Base-by-base conservation (phyloP, 2,888 invertebrate genomes). In the Brenthis hecate region DNA sequence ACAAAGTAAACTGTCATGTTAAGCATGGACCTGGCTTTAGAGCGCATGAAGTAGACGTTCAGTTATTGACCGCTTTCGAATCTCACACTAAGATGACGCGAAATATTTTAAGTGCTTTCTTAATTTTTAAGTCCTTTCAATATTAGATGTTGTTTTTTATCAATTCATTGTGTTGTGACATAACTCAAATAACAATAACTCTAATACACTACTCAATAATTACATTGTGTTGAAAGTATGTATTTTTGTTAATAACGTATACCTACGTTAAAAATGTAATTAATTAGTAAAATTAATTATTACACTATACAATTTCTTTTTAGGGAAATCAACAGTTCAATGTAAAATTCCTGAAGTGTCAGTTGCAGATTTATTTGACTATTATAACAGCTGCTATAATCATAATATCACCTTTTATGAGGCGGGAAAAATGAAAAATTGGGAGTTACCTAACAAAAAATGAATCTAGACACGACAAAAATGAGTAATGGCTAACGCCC, bases 401-500 rank as follows among this genome's bases (percentile, higher is more conserved):
- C 60, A 55, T 55, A 66, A 66, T 50, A 62, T 60, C 62, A 51
- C 32, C 50, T 56, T 66, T 62, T 56, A 67, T 56, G 51, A 65
- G 47, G 56, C 23, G 51, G 66, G 65, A 53, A 23, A 61, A 61
- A 69, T 55, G 60, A 69, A 66, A 65, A 66, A 69, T 58, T 60
- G 47, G 64, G 58, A 57, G 36, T 54, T 65, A 11, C 56, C 50
- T 61, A 65, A 68, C 47, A 68, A 60, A 58, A 68, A 60, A 68
- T 58, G 53, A 58, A 68, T 65, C 58, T 54, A 65, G 55, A 68
- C 64, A 73, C 76, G 74, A 72, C 74, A 77, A 77, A 80, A 79
- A 82, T 87, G 86, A 86, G 77, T 85, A 83, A 88, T 86, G 81
- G 77, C 80, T 70, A 71, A 73, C 76, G 75, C 75, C 80, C 72